Evolutionary conservation across 2,797 vertebrate genomes (phyloP).

Genomic region (Acanthurus leucopareius): DNA sequence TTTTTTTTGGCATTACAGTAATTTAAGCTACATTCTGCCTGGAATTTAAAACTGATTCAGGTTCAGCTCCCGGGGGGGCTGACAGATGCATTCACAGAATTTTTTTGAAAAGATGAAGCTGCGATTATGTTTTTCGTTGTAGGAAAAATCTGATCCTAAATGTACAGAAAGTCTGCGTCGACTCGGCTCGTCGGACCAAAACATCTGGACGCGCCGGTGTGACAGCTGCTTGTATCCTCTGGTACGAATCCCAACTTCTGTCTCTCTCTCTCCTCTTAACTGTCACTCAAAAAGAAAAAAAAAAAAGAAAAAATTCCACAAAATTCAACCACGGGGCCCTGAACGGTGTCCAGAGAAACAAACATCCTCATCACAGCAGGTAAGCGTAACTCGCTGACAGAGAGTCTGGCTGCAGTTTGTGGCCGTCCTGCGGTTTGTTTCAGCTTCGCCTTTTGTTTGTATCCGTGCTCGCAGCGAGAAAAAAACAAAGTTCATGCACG

Average conservation of each 20-base stretch:
- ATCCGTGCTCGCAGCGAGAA: constrained; percentile 24
- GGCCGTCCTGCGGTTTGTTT: constrained; percentile 16
- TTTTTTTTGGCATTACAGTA: too few species aligned
- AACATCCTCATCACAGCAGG: constrained; percentile 32
- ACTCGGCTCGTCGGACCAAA: neutral
- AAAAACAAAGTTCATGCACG: constrained; percentile 37
- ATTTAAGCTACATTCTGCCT: too few species aligned
- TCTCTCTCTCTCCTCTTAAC: neutral
- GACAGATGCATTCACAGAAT: neutral
- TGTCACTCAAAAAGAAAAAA: constrained; percentile 11
- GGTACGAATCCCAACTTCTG: neutral
- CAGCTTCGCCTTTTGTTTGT: constrained; percentile 44
- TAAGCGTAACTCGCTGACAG: neutral
- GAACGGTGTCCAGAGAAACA: constrained; percentile 16
- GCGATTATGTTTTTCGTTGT: neutral
- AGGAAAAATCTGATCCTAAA: neutral
- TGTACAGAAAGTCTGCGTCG: neutral
- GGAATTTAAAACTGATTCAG: too few species aligned
- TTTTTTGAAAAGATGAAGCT: neutral
- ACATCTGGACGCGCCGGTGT: neutral
- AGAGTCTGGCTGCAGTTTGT: constrained; percentile 45
- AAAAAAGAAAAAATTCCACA: neutral
- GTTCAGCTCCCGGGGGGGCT: too few species aligned
- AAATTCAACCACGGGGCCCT: neutral
- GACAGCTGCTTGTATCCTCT: neutral